Percentiles rank a stretch among this genome's conserved stretches.
phyloP scores from a whole-genome alignment of 2,888 invertebrate species.

The Temnothorax rugatulus region DNA sequence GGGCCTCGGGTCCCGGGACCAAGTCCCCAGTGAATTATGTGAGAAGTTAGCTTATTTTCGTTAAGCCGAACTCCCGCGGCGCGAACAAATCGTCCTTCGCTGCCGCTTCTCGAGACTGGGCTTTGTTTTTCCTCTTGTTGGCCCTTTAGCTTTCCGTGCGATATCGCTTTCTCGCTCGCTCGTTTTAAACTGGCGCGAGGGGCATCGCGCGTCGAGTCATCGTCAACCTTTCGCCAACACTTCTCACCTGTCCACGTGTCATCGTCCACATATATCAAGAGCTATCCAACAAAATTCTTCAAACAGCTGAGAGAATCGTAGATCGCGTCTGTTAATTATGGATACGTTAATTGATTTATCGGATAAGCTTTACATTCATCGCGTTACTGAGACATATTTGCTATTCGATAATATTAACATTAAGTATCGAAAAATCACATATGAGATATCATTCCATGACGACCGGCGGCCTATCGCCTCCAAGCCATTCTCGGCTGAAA shows the following conservation, averaged over 20 bases:
- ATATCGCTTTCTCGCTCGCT: slow-evolving; percentile 56
- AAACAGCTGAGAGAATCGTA: background rate
- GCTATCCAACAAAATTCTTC: background rate
- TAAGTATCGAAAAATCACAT: background rate
- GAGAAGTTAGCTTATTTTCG: slow-evolving; percentile 84
- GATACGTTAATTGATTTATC: background rate
- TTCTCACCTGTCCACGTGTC: slow-evolving; percentile 55
- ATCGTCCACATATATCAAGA: slow-evolving; percentile 13
- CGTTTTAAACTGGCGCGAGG: slow-evolving; percentile 36
- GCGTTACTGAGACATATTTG: background rate
- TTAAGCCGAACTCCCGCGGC: slow-evolving; percentile 84
- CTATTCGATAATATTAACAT: background rate
- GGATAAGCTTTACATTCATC: background rate
- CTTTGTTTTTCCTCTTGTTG: slow-evolving; percentile 75
- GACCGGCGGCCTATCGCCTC: background rate
- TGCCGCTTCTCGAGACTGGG: slow-evolving; percentile 74
- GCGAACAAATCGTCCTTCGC: slow-evolving; percentile 85
- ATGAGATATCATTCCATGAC: slow-evolving; percentile 3
- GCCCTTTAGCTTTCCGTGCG: slow-evolving; percentile 67
- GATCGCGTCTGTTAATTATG: background rate
- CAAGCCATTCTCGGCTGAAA: slow-evolving; percentile 6
- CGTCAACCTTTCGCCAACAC: slow-evolving; percentile 27
- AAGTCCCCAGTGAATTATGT: slow-evolving; percentile 83
- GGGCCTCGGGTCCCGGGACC: slow-evolving; percentile 63
- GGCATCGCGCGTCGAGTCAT: slow-evolving; percentile 30